A percentile compares a stretch with the other conserved stretches of the same genome.
Evolutionary conservation across 30 jellyfish, hydroid and myxozoan genomes (phyloP).

Genomic region (Turritopsis rubra): DNA sequence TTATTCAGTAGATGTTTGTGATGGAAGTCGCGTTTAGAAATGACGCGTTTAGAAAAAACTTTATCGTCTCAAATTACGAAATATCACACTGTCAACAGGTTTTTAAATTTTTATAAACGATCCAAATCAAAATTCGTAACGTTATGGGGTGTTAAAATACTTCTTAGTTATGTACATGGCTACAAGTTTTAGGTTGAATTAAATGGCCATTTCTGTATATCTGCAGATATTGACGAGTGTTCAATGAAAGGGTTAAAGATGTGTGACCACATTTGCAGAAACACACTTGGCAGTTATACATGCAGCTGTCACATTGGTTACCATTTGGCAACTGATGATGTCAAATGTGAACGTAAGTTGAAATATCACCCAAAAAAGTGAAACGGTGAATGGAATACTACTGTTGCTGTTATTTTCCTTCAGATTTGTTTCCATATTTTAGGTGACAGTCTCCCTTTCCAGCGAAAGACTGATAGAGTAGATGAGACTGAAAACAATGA

Average conservation of each 20-base stretch:
- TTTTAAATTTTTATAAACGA: too few species aligned
- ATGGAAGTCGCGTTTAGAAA: too few species aligned
- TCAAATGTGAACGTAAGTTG: constrained; percentile 11
- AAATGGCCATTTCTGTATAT: too few species aligned
- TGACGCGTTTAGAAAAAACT: too few species aligned
- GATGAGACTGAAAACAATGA: background rate
- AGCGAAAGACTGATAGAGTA: background rate
- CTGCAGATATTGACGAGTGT: background rate
- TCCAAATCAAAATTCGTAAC: too few species aligned
- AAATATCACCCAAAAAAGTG: background rate
- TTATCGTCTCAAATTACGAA: too few species aligned
- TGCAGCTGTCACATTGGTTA: background rate
- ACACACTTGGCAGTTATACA: background rate
- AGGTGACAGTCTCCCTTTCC: background rate
- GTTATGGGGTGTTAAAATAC: too few species aligned
- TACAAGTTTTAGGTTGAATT: too few species aligned
- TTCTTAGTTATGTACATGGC: too few species aligned
- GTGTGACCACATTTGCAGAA: background rate
- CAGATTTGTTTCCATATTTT: background rate
- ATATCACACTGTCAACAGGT: too few species aligned
- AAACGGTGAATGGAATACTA: background rate
- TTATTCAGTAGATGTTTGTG: too few species aligned
- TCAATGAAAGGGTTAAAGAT: background rate
- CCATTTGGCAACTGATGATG: background rate
- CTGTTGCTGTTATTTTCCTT: background rate